Percentiles rank a stretch among this genome's conserved stretches.
Evolutionary conservation across 2,888 invertebrate genomes (phyloP).

Genomic region (Chymomyza caudatula): DNA sequence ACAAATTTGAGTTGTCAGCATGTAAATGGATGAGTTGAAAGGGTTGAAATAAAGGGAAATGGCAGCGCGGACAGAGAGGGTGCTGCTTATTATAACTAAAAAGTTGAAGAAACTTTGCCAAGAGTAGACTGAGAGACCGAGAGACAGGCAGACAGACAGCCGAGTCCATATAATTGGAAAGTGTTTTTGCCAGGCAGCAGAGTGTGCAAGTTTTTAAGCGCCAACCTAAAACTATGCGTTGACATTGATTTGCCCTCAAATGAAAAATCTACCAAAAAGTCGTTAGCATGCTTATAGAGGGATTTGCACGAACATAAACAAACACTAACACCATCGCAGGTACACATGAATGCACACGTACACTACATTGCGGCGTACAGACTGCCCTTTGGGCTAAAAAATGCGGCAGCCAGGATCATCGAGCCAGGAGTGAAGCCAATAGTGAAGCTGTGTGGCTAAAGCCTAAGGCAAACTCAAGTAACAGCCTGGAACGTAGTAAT

Average conservation of each 20-base stretch:
- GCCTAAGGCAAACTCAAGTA: conserved; percentile 27
- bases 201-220: neutral
- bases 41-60: neutral
- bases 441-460: neutral
- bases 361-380: too few species aligned
- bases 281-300: conserved; percentile 35
- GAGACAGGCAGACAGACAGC: neutral
- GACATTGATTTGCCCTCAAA: conserved; percentile 35
- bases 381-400: neutral
- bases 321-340: neutral
- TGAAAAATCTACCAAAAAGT: conserved; percentile 26
- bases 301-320: conserved; percentile 23
- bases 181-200: conserved; percentile 3
- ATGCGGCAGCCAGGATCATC: neutral
- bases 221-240: neutral
- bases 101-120: neutral
- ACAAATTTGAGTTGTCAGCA: conserved; percentile 39
- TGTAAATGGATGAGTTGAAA: neutral
- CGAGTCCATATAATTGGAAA: conserved; percentile 26
- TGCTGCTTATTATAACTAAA: neutral
- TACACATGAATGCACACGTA: neutral
- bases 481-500: conserved; percentile 20
- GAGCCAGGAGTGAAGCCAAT: conserved; percentile 26
- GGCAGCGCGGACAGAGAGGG: neutral
- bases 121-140: neutral